These are phyloP conservation scores for Grallaria varia DNA, from an alignment of 2,113 vertebrate species.

Conservation along the genomic window DNA sequence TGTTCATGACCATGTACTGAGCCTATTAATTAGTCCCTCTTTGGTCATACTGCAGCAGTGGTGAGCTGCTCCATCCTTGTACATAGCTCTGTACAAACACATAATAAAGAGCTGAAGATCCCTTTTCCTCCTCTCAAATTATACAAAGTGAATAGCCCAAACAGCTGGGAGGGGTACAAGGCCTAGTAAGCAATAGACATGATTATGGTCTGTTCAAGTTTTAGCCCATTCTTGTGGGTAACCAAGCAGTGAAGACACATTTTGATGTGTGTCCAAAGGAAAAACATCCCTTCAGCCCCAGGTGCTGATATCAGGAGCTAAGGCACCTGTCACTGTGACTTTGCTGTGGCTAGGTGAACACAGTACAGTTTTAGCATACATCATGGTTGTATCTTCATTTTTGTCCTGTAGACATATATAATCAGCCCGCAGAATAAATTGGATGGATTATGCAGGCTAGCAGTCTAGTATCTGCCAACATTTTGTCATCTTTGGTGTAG, in stretches of 20 bases:
- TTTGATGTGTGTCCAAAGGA: not conserved
- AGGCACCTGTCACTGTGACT: not conserved
- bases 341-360: not conserved
- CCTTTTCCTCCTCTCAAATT: not conserved
- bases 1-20: not conserved
- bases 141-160: not conserved
- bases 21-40: not conserved
- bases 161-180: not conserved
- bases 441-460: not conserved
- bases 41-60: not conserved
- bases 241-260: not conserved
- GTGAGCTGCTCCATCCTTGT: not conserved
- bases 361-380: not conserved
- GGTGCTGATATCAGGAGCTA: not conserved
- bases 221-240: not conserved
- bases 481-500: not conserved
- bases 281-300: not conserved
- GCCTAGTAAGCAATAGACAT: not conserved
- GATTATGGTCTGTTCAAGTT: not conserved
- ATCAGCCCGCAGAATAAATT: not conserved
- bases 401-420: fast-evolving
- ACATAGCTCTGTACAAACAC: not conserved
- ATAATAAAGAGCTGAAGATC: not conserved
- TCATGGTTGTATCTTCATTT: not conserved
- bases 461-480: not conserved